Evolutionary conservation across 2,797 vertebrate species (phyloP), one percentile per base, ranked within the genome.

Genomic region (Rousettus madagascariensis): DNA sequence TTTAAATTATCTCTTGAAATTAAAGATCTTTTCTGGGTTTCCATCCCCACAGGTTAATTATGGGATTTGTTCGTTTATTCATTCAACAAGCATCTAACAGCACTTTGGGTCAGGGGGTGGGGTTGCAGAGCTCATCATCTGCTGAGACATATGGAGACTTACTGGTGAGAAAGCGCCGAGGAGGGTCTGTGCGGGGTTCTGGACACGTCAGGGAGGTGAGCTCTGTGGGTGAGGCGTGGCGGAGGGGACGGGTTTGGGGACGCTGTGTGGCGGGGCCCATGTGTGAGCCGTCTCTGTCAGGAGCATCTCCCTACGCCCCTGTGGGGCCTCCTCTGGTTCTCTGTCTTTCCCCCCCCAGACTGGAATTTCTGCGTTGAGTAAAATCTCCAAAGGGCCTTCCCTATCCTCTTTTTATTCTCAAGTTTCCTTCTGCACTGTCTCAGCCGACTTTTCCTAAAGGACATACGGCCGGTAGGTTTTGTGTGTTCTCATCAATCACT

Each of bases 1-100:
- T 43, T 82, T 38, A 90, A 75, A 69, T 72, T 59, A 28, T 68
- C 41, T 95, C 33, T 77, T 77, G 68, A 92, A 77, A 75, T 53
- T 53, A 9, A 61, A 41, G 26, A 26, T 38, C 43, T 83, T 15
- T 30, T 69, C n/a, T 78, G 20, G 36, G 53, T 69, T 79, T 63
- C 63, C 8, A 5, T 75, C 28, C 28, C 33, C 17, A 69, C 33
- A 69, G 20, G 5, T 69, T 83, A 36, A 83, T 88, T 17, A 30
- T 8, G 16, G 69, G 26, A 43, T 30, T 83, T 43, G 7, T 61
- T 82, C 6, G 0, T 80, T n/a, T n/a, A 46, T 55, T 77, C 59
- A n/a, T 41, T 88, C 51, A 61, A 61, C 84, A 87, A 82, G 68
- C 88, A 66, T 57, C 24, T 36, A 19, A 16, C 24, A 69, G 51